Percentiles rank a stretch among this genome's conserved stretches.
These are phyloP conservation scores for Meleagris gallopavo DNA, from an alignment of 2,113 vertebrate genomes.

Conservation along the genomic window DNA sequence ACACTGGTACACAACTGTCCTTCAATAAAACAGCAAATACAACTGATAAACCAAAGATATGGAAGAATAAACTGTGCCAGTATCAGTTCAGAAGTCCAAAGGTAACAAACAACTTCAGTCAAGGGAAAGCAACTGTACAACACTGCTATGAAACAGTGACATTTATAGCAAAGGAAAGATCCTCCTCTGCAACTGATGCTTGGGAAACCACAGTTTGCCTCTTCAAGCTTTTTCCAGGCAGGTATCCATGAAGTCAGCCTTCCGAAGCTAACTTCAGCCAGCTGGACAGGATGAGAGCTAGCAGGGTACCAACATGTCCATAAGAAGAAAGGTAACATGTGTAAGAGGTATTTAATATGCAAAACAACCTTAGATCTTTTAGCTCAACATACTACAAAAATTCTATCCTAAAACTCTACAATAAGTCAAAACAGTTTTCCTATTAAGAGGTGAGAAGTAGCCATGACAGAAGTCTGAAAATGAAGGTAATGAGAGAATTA, in stretches of 20 bases:
- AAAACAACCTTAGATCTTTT: neutral
- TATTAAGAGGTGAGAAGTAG: neutral
- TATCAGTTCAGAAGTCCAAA: neutral
- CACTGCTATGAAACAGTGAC: neutral
- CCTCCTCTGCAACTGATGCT: neutral
- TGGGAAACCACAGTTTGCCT: slow-evolving; percentile 13
- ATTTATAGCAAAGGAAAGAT: slow-evolving; percentile 13
- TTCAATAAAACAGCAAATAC: neutral
- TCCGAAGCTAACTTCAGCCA: neutral
- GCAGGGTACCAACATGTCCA: neutral
- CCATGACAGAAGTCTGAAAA: neutral
- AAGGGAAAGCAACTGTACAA: neutral
- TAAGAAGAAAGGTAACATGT: neutral
- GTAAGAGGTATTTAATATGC: neutral
- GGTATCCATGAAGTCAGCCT: slow-evolving; percentile 18
- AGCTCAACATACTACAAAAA: neutral
- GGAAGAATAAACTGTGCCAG: neutral
- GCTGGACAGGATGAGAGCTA: neutral
- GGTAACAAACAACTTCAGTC: neutral
- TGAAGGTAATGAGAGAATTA: neutral
- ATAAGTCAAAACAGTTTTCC: neutral
- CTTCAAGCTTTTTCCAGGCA: slow-evolving; percentile 16
- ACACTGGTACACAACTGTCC: neutral
- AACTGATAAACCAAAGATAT: neutral
- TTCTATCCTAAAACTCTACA: neutral